Percentiles rank a stretch among this genome's conserved stretches.
Evolutionary conservation across 2,888 invertebrate species (phyloP).

Genomic region (Limnephilus lunatus): DNA sequence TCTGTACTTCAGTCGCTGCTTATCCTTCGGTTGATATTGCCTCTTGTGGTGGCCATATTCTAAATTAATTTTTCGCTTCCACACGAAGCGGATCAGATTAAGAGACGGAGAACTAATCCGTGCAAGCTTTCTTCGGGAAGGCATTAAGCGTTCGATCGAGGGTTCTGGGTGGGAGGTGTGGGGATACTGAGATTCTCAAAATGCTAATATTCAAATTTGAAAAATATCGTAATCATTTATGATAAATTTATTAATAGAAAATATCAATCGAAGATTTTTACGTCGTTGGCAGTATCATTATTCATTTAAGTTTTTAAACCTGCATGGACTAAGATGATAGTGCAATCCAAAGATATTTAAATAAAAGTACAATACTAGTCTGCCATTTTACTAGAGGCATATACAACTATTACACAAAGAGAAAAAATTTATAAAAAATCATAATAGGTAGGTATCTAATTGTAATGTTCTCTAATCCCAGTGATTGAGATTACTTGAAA

Average conservation of each 20-base stretch:
- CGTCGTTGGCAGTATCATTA: not conserved
- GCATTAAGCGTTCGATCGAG: slow-evolving; percentile 28
- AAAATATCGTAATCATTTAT: not conserved
- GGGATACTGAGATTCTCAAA: not conserved
- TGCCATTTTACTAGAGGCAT: no score
- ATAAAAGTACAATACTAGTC: no score
- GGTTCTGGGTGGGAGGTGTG: not conserved
- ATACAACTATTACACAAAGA: no score
- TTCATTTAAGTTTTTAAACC: not conserved
- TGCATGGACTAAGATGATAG: no score
- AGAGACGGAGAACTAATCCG: slow-evolving; percentile 36
- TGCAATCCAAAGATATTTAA: no score
- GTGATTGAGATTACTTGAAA: no score
- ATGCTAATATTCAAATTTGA: not conserved
- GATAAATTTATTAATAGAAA: not conserved
- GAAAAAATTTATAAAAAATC: no score
- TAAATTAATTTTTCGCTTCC: slow-evolving; percentile 15
- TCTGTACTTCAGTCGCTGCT: not conserved
- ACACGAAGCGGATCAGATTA: slow-evolving; percentile 36
- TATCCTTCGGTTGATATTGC: not conserved
- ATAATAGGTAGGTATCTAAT: no score
- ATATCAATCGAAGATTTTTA: no score
- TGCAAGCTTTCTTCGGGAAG: slow-evolving; percentile 44
- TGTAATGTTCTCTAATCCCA: no score
- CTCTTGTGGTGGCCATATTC: slow-evolving; percentile 3